Base-by-base conservation (phyloP, 1,140 invertebrate species). In the Diachasmimorpha longicaudata region DNA sequence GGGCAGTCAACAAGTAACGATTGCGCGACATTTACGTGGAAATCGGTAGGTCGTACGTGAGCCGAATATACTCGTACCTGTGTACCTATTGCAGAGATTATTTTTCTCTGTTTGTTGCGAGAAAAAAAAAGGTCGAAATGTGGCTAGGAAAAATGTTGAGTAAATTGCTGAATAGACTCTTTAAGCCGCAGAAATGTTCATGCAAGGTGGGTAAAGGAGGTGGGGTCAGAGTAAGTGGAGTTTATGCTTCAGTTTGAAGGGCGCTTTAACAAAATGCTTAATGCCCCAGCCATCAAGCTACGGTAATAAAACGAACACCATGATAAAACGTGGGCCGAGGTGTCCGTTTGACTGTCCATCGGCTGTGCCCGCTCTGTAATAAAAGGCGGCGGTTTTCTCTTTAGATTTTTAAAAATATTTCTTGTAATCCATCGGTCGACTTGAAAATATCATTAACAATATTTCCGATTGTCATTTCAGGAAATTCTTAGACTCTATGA, bases 261-360 rank as follows among this genome's bases (percentile, higher is more conserved):
- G 31, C 52, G 16, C 36, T 81, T 78, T 81, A 80, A 82, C 78
- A 76, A 80, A 80, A 80, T 67, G 78, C 69, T 79, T 77, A 80
- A 79, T 80, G 69, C 36, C 75, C 77, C 46, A 39, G 78, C 37
- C 16, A 77, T 81, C 81, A 81, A 77, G 67, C 78, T 76, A 79
- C 74, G 79, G 81, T 77, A 81, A 82, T 83, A 83, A 84, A 84
- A 75, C 76, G 71, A 82, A 82, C 78, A 77, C 72, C 71, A 75
- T 79, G 81, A 84, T 84, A 84, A 84, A 83, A 70, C 75, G 82
- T 74, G 77, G 75, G 73, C 78, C 73, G 67, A 84, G 76, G 80
- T 82, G 83, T 83, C 81, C 82, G 81, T 83, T 83, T 80, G 82
- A 83, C 82, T 83, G 83, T 84, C 81, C 82, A 78, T 83, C 78